A percentile compares a stretch with the other conserved stretches of the same genome.
Conservation (phyloP, 2,113 vertebrate species). For the Cavia porcellus region DNA sequence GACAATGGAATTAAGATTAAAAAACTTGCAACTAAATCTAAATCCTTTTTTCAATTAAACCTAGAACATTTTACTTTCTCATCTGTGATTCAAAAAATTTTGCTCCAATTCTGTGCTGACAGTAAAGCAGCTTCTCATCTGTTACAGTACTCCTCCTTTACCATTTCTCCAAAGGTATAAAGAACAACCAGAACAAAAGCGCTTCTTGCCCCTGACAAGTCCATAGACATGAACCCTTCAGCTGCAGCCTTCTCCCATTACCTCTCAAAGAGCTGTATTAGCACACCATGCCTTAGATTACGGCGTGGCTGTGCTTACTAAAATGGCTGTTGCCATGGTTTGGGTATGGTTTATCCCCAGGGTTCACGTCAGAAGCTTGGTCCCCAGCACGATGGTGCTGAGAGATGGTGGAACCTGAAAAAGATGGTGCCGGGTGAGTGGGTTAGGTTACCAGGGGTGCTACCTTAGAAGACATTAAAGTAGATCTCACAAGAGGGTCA, state of each 20-base stretch:
- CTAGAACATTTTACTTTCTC: neutral
- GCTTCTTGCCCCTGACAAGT: neutral
- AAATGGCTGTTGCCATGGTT: neutral
- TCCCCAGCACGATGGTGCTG: neutral
- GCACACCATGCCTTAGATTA: neutral
- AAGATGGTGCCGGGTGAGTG: neutral
- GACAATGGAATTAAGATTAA: neutral
- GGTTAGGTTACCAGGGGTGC: neutral
- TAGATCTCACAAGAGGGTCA: neutral
- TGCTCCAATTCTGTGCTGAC: neutral
- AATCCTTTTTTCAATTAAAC: neutral
- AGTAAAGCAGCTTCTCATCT: neutral
- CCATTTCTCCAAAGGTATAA: neutral
- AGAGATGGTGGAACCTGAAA: neutral
- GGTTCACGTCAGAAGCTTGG: neutral
- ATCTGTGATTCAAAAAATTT: neutral
- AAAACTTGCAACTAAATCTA: neutral
- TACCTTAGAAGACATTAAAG: neutral
- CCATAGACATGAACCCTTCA: neutral
- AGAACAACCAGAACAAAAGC: neutral
- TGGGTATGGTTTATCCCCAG: neutral
- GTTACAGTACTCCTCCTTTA: neutral
- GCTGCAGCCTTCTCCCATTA: neutral
- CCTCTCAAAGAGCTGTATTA: constrained; percentile 1
- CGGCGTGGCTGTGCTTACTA: neutral